Percentiles rank a stretch among this genome's conserved stretches.
Conservation (phyloP, 2,113 vertebrate genomes). For the Cettia cetti region DNA sequence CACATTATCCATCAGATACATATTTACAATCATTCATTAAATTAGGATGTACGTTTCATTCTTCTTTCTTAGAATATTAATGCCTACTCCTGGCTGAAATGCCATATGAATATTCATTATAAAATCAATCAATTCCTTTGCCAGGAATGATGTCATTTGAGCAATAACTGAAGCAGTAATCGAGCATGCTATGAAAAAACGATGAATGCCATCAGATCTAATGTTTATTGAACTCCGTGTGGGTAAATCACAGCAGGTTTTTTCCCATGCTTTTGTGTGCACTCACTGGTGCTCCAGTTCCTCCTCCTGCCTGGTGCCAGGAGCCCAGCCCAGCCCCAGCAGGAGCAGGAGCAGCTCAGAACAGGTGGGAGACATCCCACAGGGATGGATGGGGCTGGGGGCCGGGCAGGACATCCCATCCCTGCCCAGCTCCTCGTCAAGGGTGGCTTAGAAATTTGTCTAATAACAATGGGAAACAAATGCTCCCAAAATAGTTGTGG, state of each 20-base stretch:
- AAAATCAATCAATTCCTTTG: slow-evolving; percentile 51
- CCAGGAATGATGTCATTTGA: slow-evolving; percentile 44
- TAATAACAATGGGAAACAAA: neutral
- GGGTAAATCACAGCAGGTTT: slow-evolving; percentile 50
- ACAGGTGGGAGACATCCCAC: neutral
- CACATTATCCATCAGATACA: slow-evolving; percentile 44
- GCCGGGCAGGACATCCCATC: neutral
- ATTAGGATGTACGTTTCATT: slow-evolving; percentile 52
- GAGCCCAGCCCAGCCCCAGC: neutral
- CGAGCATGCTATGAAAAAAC: slow-evolving; percentile 50
- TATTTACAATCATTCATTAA: slow-evolving; percentile 59
- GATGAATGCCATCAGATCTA: slow-evolving; percentile 60
- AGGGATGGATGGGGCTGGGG: neutral
- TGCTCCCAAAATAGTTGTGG: neutral
- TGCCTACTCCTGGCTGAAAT: slow-evolving; percentile 52
- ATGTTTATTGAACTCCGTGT: slow-evolving; percentile 54
- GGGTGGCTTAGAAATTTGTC: neutral
- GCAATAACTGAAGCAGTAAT: slow-evolving; percentile 50
- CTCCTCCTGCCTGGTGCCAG: neutral
- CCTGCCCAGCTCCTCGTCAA: neutral
- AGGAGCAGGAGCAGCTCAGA: neutral
- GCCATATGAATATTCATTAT: slow-evolving; percentile 67
- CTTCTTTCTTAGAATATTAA: slow-evolving; percentile 68
- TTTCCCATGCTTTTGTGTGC: slow-evolving; percentile 8
- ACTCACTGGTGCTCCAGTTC: neutral